Evolutionary conservation across 2,888 invertebrate species (phyloP).

Genomic region (Oscheius sp.): DNA sequence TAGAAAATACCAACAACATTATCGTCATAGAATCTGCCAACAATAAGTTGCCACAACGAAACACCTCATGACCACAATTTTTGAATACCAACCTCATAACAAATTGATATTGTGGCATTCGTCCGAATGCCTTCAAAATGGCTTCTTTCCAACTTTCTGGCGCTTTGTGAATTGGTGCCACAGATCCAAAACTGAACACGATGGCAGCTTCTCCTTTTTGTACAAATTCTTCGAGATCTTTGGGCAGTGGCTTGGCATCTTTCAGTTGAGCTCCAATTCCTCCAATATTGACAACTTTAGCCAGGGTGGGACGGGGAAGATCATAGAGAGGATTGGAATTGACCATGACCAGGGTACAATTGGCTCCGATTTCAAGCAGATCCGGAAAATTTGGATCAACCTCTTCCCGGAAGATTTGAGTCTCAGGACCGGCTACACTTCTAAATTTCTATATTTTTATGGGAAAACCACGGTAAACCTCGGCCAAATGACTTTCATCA

Average conservation of each 20-base stretch:
- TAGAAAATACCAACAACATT: too few species aligned
- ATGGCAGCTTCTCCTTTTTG: constrained; percentile 42
- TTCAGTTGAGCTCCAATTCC: constrained; percentile 56
- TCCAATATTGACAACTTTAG: constrained; percentile 59
- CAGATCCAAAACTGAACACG: constrained; percentile 52
- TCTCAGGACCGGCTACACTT: constrained; percentile 38
- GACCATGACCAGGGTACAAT: constrained; percentile 49
- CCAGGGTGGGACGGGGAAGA: constrained; percentile 57
- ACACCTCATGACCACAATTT: too few species aligned
- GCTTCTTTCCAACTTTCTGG: constrained; percentile 38
- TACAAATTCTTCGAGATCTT: constrained; percentile 39
- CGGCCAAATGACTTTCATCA: constrained; percentile 39
- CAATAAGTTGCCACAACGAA: too few species aligned
- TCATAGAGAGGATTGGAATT: constrained; percentile 61
- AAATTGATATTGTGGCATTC: constrained; percentile 57
- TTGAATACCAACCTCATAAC: constrained; percentile 53
- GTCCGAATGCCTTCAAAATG: constrained; percentile 29
- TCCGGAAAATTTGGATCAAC: constrained; percentile 52
- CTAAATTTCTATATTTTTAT: constrained; percentile 1
- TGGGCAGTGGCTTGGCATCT: constrained; percentile 48
- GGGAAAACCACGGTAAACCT: background rate
- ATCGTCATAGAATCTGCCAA: too few species aligned
- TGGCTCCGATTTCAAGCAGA: constrained; percentile 39
- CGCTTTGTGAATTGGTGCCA: constrained; percentile 35
- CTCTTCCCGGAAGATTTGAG: constrained; percentile 45